Evolutionary conservation across 2,797 vertebrate genomes (phyloP).

Genomic region (Rhynchotus rufescens): DNA sequence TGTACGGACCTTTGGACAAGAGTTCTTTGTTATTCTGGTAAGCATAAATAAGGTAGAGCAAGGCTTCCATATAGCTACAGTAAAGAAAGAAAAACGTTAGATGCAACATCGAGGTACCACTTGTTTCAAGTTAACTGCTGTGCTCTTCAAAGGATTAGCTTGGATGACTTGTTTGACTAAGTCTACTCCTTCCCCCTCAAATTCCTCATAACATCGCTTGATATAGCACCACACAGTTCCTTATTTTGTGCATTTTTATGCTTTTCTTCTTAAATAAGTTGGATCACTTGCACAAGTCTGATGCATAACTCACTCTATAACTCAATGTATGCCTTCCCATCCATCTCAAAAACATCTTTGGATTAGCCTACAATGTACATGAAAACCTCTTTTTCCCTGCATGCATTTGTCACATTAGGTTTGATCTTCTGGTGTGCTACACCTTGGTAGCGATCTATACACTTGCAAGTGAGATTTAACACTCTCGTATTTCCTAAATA

Average conservation of each 20-base stretch:
- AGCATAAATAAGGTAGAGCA: constrained; percentile 95
- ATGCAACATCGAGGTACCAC: not conserved
- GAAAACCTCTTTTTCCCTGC: not conserved
- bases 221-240: not conserved
- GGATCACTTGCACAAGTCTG: not conserved
- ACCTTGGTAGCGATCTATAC: not conserved
- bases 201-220: not conserved
- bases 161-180: not conserved
- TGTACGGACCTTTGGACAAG: constrained; percentile 89
- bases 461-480: not conserved
- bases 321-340: not conserved
- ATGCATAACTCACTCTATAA: not conserved
- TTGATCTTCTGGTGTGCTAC: not conserved
- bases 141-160: not conserved
- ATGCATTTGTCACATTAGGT: not conserved
- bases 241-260: not conserved
- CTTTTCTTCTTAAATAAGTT: not conserved
- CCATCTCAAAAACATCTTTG: not conserved
- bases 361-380: not conserved
- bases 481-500: not conserved
- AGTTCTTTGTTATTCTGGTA: constrained; percentile 98
- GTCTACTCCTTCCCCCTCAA: not conserved
- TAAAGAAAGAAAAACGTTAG: constrained; percentile 64
- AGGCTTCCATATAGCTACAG: constrained; percentile 91
- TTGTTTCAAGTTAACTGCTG: not conserved